These are phyloP conservation scores for Graptemys geographica DNA, from an alignment of 2,797 vertebrate species.

Conservation along the genomic window DNA sequence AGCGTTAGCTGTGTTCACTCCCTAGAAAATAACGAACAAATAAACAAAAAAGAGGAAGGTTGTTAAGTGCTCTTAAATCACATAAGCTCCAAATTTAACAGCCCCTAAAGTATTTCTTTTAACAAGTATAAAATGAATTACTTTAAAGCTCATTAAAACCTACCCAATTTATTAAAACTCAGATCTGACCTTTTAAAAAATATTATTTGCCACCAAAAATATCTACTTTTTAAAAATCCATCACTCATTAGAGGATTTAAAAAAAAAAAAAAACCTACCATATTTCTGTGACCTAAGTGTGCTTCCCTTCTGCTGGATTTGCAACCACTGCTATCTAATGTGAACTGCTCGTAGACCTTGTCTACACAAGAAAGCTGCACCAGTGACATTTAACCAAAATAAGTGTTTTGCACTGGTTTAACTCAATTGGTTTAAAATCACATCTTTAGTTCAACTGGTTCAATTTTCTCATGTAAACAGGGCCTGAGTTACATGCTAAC, in stretches of 20 bases:
- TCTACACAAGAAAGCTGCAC: neutral
- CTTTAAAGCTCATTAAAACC: neutral
- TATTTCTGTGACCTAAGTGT: neutral
- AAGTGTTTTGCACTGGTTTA: neutral
- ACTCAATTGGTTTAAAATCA: neutral
- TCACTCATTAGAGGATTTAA: neutral
- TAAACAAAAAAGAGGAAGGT: neutral
- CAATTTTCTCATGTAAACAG: neutral
- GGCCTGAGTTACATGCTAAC: neutral
- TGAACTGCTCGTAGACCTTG: neutral
- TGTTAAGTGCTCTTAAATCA: slow-evolving; percentile 29
- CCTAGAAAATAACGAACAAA: neutral
- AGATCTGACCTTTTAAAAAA: neutral
- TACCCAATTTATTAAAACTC: neutral
- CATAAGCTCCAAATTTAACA: neutral
- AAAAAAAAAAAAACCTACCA: too few relatives aligned
- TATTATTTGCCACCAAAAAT: neutral
- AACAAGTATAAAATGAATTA: neutral
- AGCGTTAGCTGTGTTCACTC: neutral
- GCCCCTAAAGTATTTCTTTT: neutral
- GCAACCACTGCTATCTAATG: neutral
- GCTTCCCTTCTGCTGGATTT: neutral
- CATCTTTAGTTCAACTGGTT: neutral
- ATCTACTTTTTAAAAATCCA: neutral
- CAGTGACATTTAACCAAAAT: neutral